A percentile compares a stretch with the other conserved stretches of the same genome.
Conservation (phyloP, 1,140 invertebrate species). For the Tetramorium alpestre region DNA sequence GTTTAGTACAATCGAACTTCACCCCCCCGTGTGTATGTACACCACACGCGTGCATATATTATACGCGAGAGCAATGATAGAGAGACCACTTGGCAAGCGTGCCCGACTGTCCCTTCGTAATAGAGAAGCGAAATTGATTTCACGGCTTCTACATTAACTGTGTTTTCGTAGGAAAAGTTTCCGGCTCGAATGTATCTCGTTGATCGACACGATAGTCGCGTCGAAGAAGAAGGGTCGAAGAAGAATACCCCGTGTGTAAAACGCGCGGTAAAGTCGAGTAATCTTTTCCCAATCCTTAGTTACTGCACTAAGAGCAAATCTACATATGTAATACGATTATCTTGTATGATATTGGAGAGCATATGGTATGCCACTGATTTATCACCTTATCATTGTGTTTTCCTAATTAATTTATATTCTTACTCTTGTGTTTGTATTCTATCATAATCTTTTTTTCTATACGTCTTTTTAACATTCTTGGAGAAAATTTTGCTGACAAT, state of each 20-base stretch:
- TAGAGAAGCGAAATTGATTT: conserved; percentile 72
- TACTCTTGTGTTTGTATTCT: neutral
- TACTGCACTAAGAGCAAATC: neutral
- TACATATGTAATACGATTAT: neutral
- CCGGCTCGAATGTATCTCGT: neutral
- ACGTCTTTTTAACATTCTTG: neutral
- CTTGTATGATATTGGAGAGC: neutral
- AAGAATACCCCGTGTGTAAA: neutral
- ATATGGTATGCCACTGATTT: neutral
- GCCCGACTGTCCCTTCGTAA: conserved; percentile 38
- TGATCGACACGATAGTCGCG: conserved; percentile 12
- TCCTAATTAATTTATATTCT: neutral
- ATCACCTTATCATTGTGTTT: neutral
- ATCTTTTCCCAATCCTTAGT: neutral
- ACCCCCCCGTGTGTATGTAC: conserved; percentile 13
- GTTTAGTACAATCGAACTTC: conserved; percentile 70
- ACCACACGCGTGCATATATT: conserved; percentile 67
- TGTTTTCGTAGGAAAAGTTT: conserved; percentile 2
- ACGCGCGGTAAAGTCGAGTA: neutral
- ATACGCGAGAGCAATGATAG: conserved; percentile 64
- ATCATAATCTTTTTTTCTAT: neutral
- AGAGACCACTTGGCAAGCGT: conserved; percentile 66
- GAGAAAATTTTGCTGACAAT: neutral
- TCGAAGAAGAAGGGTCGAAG: neutral
- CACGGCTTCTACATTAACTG: conserved; percentile 41